phyloP scores from a whole-genome alignment of 2,888 invertebrate genomes.

The Axea sp. region DNA sequence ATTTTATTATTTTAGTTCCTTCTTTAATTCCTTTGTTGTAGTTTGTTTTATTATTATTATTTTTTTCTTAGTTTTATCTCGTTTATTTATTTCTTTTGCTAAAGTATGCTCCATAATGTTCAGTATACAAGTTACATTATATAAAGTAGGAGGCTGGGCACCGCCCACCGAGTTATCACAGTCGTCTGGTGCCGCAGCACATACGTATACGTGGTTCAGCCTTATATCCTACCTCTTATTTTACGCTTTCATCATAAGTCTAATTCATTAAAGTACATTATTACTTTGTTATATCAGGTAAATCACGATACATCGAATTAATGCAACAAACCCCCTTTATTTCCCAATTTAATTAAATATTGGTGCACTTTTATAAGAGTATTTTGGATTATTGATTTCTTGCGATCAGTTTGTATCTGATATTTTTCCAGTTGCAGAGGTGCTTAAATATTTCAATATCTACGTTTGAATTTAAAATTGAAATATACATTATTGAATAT shows the following conservation, averaged over 20 bases:
- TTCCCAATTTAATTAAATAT: conserved; percentile 25
- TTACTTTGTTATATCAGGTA: conserved; percentile 62
- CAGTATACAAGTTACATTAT: conserved; percentile 75
- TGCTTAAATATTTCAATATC: conserved; percentile 22
- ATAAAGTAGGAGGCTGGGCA: conserved; percentile 80
- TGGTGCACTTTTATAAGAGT: conserved; percentile 35
- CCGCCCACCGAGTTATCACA: conserved; percentile 80
- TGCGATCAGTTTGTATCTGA: conserved; percentile 34
- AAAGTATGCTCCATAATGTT: conserved; percentile 68
- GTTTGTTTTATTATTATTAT: conserved; percentile 23
- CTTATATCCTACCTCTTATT: conserved; percentile 78
- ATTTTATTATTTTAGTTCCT: conserved; percentile 38
- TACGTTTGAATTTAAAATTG: not conserved
- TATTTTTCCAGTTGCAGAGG: conserved; percentile 8
- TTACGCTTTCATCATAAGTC: conserved; percentile 61
- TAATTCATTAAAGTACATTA: conserved; percentile 63
- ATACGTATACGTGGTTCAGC: conserved; percentile 80
- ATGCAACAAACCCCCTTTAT: conserved; percentile 56
- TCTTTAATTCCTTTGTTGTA: conserved; percentile 24
- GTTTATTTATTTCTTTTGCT: conserved; percentile 52
- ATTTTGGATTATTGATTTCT: conserved; percentile 26
- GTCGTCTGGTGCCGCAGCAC: conserved; percentile 80
- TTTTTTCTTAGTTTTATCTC: conserved; percentile 26
- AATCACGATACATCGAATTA: conserved; percentile 64
- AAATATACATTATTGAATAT: not conserved